These are phyloP conservation scores for Aphis gossypii DNA, from an alignment of 1,140 invertebrate species.

Conservation along the genomic window DNA sequence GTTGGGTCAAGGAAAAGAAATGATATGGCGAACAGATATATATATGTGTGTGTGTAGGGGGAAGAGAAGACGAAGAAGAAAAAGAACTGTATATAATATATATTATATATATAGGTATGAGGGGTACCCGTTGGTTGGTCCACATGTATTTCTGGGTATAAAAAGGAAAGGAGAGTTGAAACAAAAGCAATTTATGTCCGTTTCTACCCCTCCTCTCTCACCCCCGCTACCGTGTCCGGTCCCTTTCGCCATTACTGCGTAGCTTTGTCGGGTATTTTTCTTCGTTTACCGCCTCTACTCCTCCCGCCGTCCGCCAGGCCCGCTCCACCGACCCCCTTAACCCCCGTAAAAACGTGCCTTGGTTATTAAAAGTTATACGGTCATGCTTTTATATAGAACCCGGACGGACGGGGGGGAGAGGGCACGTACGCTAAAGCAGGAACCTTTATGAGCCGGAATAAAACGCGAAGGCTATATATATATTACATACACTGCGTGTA, in stretches of 20 bases:
- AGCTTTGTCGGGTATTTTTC: conserved; percentile 57
- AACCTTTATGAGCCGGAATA: conserved; percentile 51
- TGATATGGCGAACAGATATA: conserved; percentile 42
- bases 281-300: conserved; percentile 31
- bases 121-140: conserved; percentile 48
- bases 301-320: background rate
- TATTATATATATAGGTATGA: conserved; percentile 7
- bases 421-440: background rate
- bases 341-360: conserved; percentile 57
- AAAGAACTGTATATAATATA: conserved; percentile 38
- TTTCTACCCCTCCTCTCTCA: background rate
- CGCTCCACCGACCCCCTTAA: background rate
- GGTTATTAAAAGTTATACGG: conserved; percentile 58
- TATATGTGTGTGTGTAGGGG: background rate
- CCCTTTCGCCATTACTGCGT: conserved; percentile 52
- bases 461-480: background rate
- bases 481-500: background rate
- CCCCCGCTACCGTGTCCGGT: background rate
- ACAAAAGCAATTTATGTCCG: conserved; percentile 58
- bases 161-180: conserved; percentile 54
- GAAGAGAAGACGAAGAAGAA: conserved; percentile 25
- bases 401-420: background rate
- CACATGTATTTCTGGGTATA: conserved; percentile 41
- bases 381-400: conserved; percentile 51
- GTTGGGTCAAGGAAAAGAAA: conserved; percentile 54